These are phyloP conservation scores for Oostethus manadensis DNA, from an alignment of 2,113 vertebrate species.

Conservation along the genomic window DNA sequence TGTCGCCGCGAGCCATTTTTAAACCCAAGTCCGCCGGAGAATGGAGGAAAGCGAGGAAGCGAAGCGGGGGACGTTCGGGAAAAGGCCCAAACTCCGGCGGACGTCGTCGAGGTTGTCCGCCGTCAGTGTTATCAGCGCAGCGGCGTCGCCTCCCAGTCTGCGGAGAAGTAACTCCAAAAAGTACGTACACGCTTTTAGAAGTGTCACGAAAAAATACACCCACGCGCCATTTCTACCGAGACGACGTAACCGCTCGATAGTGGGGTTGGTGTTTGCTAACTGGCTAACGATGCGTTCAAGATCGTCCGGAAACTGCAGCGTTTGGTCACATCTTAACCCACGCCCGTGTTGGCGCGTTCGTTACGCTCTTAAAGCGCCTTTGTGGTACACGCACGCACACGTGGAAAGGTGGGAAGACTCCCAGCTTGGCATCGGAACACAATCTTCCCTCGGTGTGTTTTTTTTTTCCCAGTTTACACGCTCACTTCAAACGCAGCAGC, in stretches of 20 bases:
- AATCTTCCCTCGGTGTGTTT: too few relatives aligned
- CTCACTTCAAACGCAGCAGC: too few relatives aligned
- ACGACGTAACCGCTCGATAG: too few relatives aligned
- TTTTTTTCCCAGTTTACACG: too few relatives aligned
- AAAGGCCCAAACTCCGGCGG: constrained; percentile 41
- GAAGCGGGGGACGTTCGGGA: constrained; percentile 8
- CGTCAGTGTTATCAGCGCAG: constrained; percentile 29
- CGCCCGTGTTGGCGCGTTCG: too few relatives aligned
- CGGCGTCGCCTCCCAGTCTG: constrained; percentile 37
- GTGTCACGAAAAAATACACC: neutral
- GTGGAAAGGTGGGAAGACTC: too few relatives aligned
- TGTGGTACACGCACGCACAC: too few relatives aligned
- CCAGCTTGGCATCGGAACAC: too few relatives aligned
- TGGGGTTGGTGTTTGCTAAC: constrained; percentile 2
- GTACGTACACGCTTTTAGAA: constrained; percentile 17
- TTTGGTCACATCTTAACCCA: neutral
- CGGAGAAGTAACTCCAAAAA: constrained; percentile 56
- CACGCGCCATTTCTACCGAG: too few relatives aligned
- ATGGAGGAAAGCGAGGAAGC: constrained; percentile 61
- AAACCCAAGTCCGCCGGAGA: neutral
- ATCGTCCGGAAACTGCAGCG: constrained; percentile 1
- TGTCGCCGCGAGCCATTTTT: neutral
- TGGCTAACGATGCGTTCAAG: constrained; percentile 45
- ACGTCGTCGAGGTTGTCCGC: constrained; percentile 54
- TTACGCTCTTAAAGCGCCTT: too few relatives aligned